A percentile compares a stretch with the other conserved stretches of the same genome.
These are phyloP conservation scores for Anisognathus igniventris DNA, from an alignment of 2,797 vertebrate species.

Conservation along the genomic window DNA sequence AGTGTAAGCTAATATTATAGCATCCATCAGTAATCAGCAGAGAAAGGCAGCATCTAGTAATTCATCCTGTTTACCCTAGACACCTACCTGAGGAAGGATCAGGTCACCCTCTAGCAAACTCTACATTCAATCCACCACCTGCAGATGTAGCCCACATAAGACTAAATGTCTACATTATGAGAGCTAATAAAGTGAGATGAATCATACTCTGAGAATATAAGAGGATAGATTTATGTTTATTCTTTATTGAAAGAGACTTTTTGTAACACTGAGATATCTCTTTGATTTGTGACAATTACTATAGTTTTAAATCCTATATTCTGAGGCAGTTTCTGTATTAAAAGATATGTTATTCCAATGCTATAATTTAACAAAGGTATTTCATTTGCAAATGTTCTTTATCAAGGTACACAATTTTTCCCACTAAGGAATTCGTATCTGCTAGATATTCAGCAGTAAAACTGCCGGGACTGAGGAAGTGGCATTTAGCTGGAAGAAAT, in stretches of 20 bases:
- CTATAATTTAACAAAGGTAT: constrained; percentile 13
- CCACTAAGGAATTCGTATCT: not conserved
- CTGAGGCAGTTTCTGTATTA: not conserved
- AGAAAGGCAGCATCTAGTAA: not conserved
- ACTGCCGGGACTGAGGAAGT: constrained; percentile 3
- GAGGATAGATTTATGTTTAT: constrained; percentile 18
- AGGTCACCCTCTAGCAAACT: not conserved
- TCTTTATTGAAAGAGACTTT: constrained; percentile 6
- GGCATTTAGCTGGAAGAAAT: constrained; percentile 35
- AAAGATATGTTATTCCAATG: not conserved
- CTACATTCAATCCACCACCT: not conserved
- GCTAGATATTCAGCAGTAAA: constrained; percentile 12
- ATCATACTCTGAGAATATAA: not conserved
- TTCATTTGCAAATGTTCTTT: constrained; percentile 40
- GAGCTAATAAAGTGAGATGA: constrained; percentile 11
- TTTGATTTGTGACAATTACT: not conserved
- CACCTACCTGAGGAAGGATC: not conserved
- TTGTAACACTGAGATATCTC: not conserved
- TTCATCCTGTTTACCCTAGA: constrained; percentile 2
- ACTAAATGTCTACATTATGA: not conserved
- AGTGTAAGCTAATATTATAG: not conserved
- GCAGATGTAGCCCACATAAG: not conserved
- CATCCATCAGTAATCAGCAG: not conserved
- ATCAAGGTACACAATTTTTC: constrained; percentile 20
- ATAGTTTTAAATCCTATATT: constrained; percentile 4